Evolutionary conservation across 2,113 vertebrate species (phyloP).

Genomic region (Artemisiospiza belli): DNA sequence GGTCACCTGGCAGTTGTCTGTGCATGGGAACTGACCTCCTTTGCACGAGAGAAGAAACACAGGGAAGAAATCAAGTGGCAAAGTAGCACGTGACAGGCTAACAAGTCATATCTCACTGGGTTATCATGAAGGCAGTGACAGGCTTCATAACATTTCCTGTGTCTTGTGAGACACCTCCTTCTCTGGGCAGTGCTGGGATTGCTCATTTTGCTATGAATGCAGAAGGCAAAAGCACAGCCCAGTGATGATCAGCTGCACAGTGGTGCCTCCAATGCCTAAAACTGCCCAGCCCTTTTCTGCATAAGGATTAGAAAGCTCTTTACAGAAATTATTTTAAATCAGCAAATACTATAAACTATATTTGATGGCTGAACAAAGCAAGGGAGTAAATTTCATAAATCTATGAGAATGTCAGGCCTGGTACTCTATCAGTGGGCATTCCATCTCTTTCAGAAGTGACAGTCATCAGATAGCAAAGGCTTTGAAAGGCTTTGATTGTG

Average conservation of each 20-base stretch:
- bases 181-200: background rate
- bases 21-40: constrained; percentile 81
- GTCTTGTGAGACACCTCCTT: background rate
- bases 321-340: background rate
- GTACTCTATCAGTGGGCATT: background rate
- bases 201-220: background rate
- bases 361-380: background rate
- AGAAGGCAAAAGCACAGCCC: background rate
- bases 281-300: background rate
- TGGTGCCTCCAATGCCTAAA: background rate
- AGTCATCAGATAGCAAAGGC: background rate
- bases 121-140: background rate
- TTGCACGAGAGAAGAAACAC: constrained; percentile 5
- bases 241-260: background rate
- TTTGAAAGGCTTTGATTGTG: background rate
- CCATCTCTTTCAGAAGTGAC: background rate
- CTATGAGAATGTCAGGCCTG: background rate
- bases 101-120: background rate
- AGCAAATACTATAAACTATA: background rate
- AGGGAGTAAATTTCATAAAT: background rate
- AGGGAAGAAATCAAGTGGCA: constrained; percentile 1
- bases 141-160: background rate
- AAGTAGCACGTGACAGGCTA: background rate
- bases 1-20: constrained; percentile 90
- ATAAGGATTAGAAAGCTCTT: background rate